These are phyloP conservation scores for Pogonocichla stellata DNA, from an alignment of 2,113 vertebrate species.

Conservation along the genomic window DNA sequence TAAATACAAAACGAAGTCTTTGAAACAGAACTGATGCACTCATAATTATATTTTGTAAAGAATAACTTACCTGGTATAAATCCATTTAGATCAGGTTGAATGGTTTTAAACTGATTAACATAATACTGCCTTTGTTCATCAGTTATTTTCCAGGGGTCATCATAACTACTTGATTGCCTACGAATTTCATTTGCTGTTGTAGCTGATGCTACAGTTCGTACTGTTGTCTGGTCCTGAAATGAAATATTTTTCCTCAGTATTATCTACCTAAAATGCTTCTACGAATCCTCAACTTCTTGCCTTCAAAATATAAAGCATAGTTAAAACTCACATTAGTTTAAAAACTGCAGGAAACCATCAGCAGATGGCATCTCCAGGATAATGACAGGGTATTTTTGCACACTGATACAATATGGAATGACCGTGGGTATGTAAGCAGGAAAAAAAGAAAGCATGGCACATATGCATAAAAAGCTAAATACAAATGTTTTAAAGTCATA, in stretches of 20 bases:
- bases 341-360: constrained; percentile 37
- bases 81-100: constrained; percentile 96
- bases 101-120: constrained; percentile 99
- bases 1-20: background rate
- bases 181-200: constrained; percentile 93
- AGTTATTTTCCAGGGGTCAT: constrained; percentile 99
- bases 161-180: constrained; percentile 95
- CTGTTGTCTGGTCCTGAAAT: constrained; percentile 89
- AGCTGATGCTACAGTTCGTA: constrained; percentile 90
- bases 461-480: constrained; percentile 70
- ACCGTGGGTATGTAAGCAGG: constrained; percentile 71
- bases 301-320: constrained; percentile 64
- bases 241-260: constrained; percentile 80
- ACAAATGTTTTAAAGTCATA: constrained; percentile 31
- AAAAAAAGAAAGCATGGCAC: constrained; percentile 58
- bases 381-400: constrained; percentile 53
- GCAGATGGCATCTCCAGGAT: constrained; percentile 22
- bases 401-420: constrained; percentile 61
- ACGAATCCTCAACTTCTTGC: constrained; percentile 60
- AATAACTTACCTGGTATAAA: constrained; percentile 93
- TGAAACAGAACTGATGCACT: constrained; percentile 20
- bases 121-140: constrained; percentile 99
- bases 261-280: constrained; percentile 59
- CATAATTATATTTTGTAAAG: constrained; percentile 49
- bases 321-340: constrained; percentile 44